phyloP scores from a whole-genome alignment of 2,113 vertebrate species.

The Electrona antarctica region DNA sequence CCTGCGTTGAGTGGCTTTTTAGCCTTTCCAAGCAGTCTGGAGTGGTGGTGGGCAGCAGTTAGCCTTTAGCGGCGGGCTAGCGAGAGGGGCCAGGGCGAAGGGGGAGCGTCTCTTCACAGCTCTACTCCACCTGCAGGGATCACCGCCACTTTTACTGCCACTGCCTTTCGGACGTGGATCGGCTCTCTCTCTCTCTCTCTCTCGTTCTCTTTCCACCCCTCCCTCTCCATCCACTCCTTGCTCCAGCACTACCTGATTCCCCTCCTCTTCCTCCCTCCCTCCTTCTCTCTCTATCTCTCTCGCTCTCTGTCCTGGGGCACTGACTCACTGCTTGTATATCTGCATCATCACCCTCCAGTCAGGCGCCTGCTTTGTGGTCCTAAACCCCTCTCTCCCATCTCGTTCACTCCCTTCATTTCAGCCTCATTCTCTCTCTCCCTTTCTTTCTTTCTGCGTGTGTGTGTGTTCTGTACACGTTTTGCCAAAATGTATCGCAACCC shows the following conservation, averaged over 20 bases:
- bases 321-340: slow-evolving; percentile 63
- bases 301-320: slow-evolving; percentile 45
- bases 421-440: background rate
- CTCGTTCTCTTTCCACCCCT: slow-evolving; percentile 2
- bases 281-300: slow-evolving; percentile 37
- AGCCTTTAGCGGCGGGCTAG: slow-evolving; percentile 70
- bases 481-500: slow-evolving; percentile 89
- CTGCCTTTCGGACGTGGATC: slow-evolving; percentile 79
- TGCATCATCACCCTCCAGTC: slow-evolving; percentile 64
- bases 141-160: slow-evolving; percentile 29
- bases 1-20: slow-evolving; percentile 80
- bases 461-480: slow-evolving; percentile 16
- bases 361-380: no score
- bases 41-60: slow-evolving; percentile 48
- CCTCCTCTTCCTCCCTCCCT: background rate
- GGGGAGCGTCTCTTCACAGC: slow-evolving; percentile 43
- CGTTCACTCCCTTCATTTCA: background rate
- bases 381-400: slow-evolving; percentile 20
- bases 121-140: slow-evolving; percentile 38
- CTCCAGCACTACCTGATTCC: slow-evolving; percentile 46
- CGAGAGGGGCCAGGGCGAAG: slow-evolving; percentile 15
- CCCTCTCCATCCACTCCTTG: slow-evolving; percentile 7
- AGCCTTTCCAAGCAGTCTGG: slow-evolving; percentile 56
- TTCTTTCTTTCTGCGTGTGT: background rate
- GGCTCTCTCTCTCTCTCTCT: slow-evolving; percentile 46